Evolutionary conservation across 2,113 vertebrate species (phyloP), one percentile per base, ranked within the genome.

Genomic region (Hoplias malabaricus): DNA sequence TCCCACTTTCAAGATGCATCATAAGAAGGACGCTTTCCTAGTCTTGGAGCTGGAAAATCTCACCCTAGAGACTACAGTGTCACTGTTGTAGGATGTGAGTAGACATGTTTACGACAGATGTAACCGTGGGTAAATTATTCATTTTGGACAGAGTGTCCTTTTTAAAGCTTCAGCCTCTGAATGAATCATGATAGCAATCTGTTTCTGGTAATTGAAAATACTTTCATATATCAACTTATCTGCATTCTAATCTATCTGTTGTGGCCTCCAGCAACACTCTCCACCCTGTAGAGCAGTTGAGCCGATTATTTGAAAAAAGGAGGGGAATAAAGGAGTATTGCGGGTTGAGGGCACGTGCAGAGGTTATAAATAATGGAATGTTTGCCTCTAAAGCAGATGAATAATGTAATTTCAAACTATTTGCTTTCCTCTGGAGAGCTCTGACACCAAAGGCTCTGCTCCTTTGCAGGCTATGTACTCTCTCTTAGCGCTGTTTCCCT

Each of bases 371-470:
- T 69, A 74, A 56, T 70, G 5, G 8, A 43, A 42, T 36, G 21
- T 11, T 50, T 73, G 62, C 62, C n/a, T 72, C 31, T 10, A 61
- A 29, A 77, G 40, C 69, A 61, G 61, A 68, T 78, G 16, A 53
- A 57, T 27, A 68, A 69, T 73, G 23, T 59, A 19, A 71, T 48
- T 68, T 34, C 9, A 16, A 63, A 62, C 27, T 67, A n/a, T 59
- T 68, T 57, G 21, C 43, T 27, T 62, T 54, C 23, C 54, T 61
- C 29, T 19, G 38, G 6, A 57, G 31, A 68, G 31, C 21, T 75
- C 46, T 53, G 4, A 23, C 25, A 6, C 54, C 10, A 13, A n/a
- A 43, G 11, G 42, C 23, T 59, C 9, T 53, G 2, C 21, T 77
- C 25, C 7, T 27, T 19, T 57, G 50, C 50, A 14, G 48, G 1